Evolutionary conservation across 2,888 invertebrate genomes (phyloP).

Genomic region (Diarsia dahlii): DNA sequence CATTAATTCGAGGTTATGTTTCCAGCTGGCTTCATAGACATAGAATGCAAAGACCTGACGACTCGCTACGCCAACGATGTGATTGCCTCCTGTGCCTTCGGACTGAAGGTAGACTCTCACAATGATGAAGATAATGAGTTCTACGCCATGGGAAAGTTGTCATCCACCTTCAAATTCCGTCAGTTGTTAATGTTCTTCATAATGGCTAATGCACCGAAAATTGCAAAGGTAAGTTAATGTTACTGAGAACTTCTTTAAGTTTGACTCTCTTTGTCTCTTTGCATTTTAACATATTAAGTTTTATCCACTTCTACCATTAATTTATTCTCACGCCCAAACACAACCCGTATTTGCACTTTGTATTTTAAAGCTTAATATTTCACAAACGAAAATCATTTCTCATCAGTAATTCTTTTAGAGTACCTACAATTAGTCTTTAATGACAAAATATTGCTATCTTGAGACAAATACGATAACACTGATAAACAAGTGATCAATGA

Average conservation of each 20-base stretch:
- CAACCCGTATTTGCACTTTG: too few relatives aligned
- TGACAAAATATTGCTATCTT: background rate
- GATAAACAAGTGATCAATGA: background rate
- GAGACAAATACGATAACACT: background rate
- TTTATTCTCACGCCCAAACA: too few relatives aligned
- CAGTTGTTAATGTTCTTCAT: constrained; percentile 70
- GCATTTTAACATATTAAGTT: background rate
- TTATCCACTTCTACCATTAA: too few relatives aligned
- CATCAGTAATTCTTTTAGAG: background rate
- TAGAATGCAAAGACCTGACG: constrained; percentile 85
- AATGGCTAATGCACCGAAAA: constrained; percentile 62
- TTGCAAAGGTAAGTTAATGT: constrained; percentile 66
- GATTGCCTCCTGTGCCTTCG: constrained; percentile 89
- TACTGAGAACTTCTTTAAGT: too few relatives aligned
- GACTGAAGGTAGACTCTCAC: constrained; percentile 89
- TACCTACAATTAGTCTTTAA: background rate
- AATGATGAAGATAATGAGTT: constrained; percentile 89
- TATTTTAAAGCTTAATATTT: too few relatives aligned
- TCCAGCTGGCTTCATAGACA: constrained; percentile 71
- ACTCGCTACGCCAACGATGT: constrained; percentile 88
- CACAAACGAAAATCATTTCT: background rate
- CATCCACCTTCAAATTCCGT: constrained; percentile 75
- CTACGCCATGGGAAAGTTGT: constrained; percentile 86
- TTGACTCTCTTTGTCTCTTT: background rate
- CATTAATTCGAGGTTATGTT: background rate